Conservation (phyloP, 2,888 invertebrate species). For the Orthonevra nobilis region DNA sequence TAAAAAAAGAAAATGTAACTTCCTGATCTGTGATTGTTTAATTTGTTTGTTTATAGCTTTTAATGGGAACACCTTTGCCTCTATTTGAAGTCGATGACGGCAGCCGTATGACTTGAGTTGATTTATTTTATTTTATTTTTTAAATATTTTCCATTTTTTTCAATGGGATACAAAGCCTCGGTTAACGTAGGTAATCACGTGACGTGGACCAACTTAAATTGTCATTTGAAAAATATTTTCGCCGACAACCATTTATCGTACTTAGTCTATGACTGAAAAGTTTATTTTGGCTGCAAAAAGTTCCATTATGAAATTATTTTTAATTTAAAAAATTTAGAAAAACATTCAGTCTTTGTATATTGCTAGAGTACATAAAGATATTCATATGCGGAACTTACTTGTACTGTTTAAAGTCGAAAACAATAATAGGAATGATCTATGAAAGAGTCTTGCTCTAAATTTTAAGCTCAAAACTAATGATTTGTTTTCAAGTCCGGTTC, state of each 20-base stretch:
- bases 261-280: conserved; percentile 21
- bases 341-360: too few species aligned
- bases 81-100: not conserved
- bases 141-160: too few species aligned
- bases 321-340: conserved; percentile 14
- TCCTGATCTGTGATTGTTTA: conserved; percentile 32
- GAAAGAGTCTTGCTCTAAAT: conserved; percentile 14
- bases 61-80: conserved; percentile 38
- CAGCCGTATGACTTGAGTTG: too few species aligned
- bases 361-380: too few species aligned
- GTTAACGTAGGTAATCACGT: conserved; percentile 38
- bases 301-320: conserved; percentile 18
- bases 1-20: conserved; percentile 23
- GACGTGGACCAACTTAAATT: conserved; percentile 12
- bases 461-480: not conserved
- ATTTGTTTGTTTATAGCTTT: conserved; percentile 16
- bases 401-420: conserved; percentile 26
- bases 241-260: not conserved
- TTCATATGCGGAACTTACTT: not conserved
- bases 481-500: not conserved
- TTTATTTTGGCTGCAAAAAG: conserved; percentile 39
- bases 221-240: not conserved
- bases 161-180: too few species aligned
- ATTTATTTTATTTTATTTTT: conserved; percentile 13
- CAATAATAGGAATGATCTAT: conserved; percentile 12